Evolutionary conservation across 2,888 invertebrate species (phyloP), one percentile per base, ranked within the genome.

Genomic region (Incurvaria masculella): DNA sequence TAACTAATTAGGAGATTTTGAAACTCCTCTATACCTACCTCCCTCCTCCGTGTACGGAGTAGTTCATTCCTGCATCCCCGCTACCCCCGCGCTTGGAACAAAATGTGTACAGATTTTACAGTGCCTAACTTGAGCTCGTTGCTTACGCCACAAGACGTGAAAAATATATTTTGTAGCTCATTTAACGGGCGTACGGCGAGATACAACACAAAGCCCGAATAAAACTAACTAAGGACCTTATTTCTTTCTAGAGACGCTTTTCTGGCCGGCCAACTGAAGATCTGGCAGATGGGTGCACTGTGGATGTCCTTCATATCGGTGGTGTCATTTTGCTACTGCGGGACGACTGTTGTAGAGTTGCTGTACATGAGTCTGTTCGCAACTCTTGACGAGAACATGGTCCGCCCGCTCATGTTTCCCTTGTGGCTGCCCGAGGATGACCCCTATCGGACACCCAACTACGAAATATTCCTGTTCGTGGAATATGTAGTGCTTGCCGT

Each of bases 371-470:
- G 60, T 44, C 51, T 71, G 10, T 60, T 72, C 23, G 62, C 56
- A 2, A 64, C 64, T 0, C 58, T 62, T 6, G 58, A 65, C 42
- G 71, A 68, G 48, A 48, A 66, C 47, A 62, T 50, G 14, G 49
- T 53, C 2, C 60, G 70, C 23, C 73, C 72, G 0, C 51, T 73
- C 2, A 57, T 63, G 2, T 71, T 69, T 46, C 68, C 71, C 0
- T 51, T 70, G 51, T 72, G 71, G 71, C 55, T 73, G 2, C 71
- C 72, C 0, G 20, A 61, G 10, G 69, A 69, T 27, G 71, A 72
- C 46, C 63, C 68, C 0, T 65, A 68, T 51, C 58, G 64, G 20
- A 63, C 69, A 8, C 73, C 73, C 0, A 66, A 65, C 48, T 73
- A 71, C 49, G 73, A 73, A 61, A 27, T 67, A 2, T 66, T 72